A percentile compares a stretch with the other conserved stretches of the same genome.
Evolutionary conservation across 2,888 invertebrate genomes (phyloP).

Genomic region (Eupithecia vulgata): DNA sequence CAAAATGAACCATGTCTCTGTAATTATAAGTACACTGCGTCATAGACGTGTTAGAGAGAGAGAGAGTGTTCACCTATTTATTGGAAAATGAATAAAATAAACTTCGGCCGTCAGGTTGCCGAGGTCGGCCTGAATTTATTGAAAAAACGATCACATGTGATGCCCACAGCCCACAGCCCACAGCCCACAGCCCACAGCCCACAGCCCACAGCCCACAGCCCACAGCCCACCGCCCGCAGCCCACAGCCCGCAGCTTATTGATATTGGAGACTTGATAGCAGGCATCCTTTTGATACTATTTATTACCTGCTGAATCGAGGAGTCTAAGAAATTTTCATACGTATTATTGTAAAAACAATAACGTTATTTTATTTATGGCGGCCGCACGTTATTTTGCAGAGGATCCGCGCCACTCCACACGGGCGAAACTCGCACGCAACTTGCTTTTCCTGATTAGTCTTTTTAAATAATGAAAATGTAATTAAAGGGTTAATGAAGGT

Average conservation of each 20-base stretch:
- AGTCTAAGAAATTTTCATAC: neutral
- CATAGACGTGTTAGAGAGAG: no score
- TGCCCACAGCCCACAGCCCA: neutral
- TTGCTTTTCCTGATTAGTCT: constrained; percentile 7
- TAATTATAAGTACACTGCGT: neutral
- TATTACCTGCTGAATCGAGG: neutral
- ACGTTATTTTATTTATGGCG: neutral
- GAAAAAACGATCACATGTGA: constrained; percentile 13
- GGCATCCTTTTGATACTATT: neutral
- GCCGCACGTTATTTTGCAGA: neutral
- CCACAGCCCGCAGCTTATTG: neutral
- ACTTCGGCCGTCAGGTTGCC: no score
- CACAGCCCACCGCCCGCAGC: neutral
- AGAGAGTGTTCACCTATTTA: no score
- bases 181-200: neutral
- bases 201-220: neutral
- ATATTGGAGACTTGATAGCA: constrained; percentile 22
- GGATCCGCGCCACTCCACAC: neutral
- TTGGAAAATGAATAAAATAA: neutral
- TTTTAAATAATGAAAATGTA: constrained; percentile 11
- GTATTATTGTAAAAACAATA: neutral
- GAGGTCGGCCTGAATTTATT: neutral
- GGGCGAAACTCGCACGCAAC: neutral
- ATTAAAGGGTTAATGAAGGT: constrained; percentile 2
- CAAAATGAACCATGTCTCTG: neutral